Percentiles rank a stretch among this genome's conserved stretches.
These are phyloP conservation scores for Leptopilina boulardi DNA, from an alignment of 1,140 invertebrate species.

Conservation along the genomic window DNA sequence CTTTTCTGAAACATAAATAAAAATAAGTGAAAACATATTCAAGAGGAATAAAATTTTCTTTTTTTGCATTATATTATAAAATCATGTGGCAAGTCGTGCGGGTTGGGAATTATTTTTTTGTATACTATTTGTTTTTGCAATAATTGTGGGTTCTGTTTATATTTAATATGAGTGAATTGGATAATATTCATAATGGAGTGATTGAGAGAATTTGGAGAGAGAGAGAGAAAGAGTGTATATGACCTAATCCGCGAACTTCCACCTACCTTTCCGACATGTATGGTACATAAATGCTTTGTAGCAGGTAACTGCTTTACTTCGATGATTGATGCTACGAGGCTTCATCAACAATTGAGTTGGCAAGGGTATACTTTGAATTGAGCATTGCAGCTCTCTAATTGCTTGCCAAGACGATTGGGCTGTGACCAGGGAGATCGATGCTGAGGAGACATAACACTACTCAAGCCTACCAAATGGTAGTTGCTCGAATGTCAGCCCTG, in stretches of 20 bases:
- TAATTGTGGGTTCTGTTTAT: not conserved
- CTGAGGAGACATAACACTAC: slow-evolving; percentile 72
- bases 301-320: slow-evolving; percentile 73
- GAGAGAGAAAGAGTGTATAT: too few species aligned
- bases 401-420: slow-evolving; percentile 68
- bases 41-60: not conserved
- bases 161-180: not conserved
- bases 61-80: too few species aligned
- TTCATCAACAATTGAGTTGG: slow-evolving; percentile 73
- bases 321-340: slow-evolving; percentile 70
- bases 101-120: too few species aligned
- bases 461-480: slow-evolving; percentile 72
- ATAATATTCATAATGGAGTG: not conserved
- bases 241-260: not conserved
- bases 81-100: too few species aligned
- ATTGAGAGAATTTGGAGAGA: not conserved
- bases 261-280: slow-evolving; percentile 74
- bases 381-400: slow-evolving; percentile 71
- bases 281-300: slow-evolving; percentile 76
- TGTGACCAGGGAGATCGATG: slow-evolving; percentile 67
- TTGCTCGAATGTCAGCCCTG: slow-evolving; percentile 73
- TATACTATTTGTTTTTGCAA: not conserved
- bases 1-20: slow-evolving; percentile 69
- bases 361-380: slow-evolving; percentile 68
- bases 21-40: slow-evolving; percentile 33